Base-by-base conservation (phyloP, 1,140 invertebrate species). In the Zaprionus nigranus region DNA sequence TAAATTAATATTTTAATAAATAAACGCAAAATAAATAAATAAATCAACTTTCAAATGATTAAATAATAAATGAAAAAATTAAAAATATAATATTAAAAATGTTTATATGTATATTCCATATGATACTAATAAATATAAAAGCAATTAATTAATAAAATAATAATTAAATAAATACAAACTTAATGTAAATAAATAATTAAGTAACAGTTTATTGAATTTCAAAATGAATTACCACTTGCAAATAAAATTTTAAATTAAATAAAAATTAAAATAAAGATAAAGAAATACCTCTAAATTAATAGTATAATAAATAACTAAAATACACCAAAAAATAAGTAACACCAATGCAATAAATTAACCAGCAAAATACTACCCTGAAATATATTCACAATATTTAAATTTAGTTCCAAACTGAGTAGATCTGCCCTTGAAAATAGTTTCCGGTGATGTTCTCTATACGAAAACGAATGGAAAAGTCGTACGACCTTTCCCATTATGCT, bases 401-500 rank as follows among this genome's bases (percentile, higher is more conserved):
- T 3, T 60, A 67, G 34, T 2, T 5, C 26, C 17, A 36, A 36
- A 53, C 9, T 13, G 38, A 54, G 9, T 43, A 15, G 40, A 5
- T 4, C 40, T 20, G 57, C 38, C 73, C 73, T 75, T 70, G 66
- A 70, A 70, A 51, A 20, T 15, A 12, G 26, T 34, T 70, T 64
- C 73, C 58, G 24, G 30, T 63, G 36, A 46, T 56, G 36, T 46
- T 30, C 22, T 30, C 12, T 20, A 15, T 24, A 6, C n/a, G n/a
- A 20, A 13, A 30, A 53, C 22, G 63, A 51, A 46, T 36, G 36
- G 34, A 43, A 56, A 43, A 22, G 12, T 57, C 54, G 11, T 5
- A 34, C 36, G 62, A 76, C 74, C 61, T 73, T 66, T 56, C 51
- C 57, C 46, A 62, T 53, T 60, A 62, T 22, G 63, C 28, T 75